Base-by-base conservation (phyloP, 2,888 invertebrate genomes). In the Himalopsyche kuldschensis region DNA sequence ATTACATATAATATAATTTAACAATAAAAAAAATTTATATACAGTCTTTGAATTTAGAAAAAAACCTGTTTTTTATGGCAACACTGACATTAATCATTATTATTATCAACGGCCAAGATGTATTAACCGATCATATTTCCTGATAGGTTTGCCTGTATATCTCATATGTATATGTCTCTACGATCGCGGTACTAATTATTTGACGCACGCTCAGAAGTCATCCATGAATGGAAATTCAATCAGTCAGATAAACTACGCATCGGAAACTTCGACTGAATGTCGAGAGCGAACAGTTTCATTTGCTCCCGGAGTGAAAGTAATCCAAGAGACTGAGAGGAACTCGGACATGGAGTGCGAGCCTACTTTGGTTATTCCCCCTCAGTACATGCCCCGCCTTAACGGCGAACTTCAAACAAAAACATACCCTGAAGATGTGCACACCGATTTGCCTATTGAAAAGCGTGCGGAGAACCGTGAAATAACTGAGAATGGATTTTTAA, bases 61-160 rank as follows among this genome's bases (percentile, higher is more conserved):
- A n/a, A n/a, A n/a, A n/a, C n/a, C n/a, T n/a, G n/a, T n/a, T 41
- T 15, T 41, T 41, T 1, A 41, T 15, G 15, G 5, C 1, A 35
- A 35, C 1, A 8, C 10, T 35, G 35, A 35, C 6, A 35, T 35
- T 35, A 11, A 15, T 15, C 3, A 11, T 41, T 15, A 15, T 15
- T 15, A 1, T 15, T 3, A 15, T 41, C 41, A 41, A 1, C 11
- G 6, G 8, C 6, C 15, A 15, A 41, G 6, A 15, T 41, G 6
- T 41, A 15, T 6, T 41, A 41, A 41, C 15, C 15, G 2, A 69
- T 69, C 4, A 30, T 30, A 63, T 35, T 31, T 78, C 79, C 77
- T 89, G 89, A 48, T 89, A 92, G 92, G 92, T 85, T 87, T 91
- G 85, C 89, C 90, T 84, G 87, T 91, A 77, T 92, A 92, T 85